phyloP scores from a whole-genome alignment of 2,888 invertebrate species.

The Amiota mariae region DNA sequence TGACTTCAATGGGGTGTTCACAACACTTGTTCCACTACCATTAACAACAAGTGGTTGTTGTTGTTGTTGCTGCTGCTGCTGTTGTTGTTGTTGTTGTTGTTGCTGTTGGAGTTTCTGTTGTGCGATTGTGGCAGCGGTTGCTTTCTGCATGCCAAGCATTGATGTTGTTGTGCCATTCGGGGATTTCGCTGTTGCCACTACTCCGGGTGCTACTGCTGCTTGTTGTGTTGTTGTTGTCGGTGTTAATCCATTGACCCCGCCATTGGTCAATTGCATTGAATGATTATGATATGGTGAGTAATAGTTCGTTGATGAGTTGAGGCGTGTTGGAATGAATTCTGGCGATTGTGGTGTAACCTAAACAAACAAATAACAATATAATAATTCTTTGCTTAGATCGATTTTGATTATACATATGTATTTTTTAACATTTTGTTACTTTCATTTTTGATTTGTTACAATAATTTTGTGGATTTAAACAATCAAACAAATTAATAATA shows the following conservation, averaged over 20 bases:
- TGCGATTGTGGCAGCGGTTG: slow-evolving; percentile 62
- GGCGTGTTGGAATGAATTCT: slow-evolving; percentile 75
- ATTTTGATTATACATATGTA: too few relatives aligned
- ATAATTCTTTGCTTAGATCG: too few relatives aligned
- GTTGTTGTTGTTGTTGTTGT: slow-evolving; percentile 63
- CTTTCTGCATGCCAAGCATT: slow-evolving; percentile 68
- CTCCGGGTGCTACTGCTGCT: slow-evolving; percentile 42
- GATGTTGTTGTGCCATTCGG: slow-evolving; percentile 53
- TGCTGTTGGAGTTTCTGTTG: slow-evolving; percentile 65
- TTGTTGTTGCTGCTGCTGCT: slow-evolving; percentile 58
- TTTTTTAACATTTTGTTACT: too few relatives aligned
- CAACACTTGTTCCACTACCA: slow-evolving; percentile 64
- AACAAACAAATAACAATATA: slow-evolving; percentile 35
- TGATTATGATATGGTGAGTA: slow-evolving; percentile 71
- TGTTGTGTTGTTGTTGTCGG: slow-evolving; percentile 51
- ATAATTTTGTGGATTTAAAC: too few relatives aligned
- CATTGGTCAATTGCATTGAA: slow-evolving; percentile 68
- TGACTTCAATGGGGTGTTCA: slow-evolving; percentile 67
- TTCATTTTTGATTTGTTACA: too few relatives aligned
- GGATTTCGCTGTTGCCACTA: slow-evolving; percentile 54
- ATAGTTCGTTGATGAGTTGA: slow-evolving; percentile 72
- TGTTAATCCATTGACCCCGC: slow-evolving; percentile 65
- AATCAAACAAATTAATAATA: too few relatives aligned
- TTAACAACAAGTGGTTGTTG: slow-evolving; percentile 45
- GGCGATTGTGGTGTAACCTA: slow-evolving; percentile 76